Evolutionary conservation across 2,888 invertebrate species (phyloP), one percentile per base, ranked within the genome.

Genomic region (Rhorus exstirpatorius): DNA sequence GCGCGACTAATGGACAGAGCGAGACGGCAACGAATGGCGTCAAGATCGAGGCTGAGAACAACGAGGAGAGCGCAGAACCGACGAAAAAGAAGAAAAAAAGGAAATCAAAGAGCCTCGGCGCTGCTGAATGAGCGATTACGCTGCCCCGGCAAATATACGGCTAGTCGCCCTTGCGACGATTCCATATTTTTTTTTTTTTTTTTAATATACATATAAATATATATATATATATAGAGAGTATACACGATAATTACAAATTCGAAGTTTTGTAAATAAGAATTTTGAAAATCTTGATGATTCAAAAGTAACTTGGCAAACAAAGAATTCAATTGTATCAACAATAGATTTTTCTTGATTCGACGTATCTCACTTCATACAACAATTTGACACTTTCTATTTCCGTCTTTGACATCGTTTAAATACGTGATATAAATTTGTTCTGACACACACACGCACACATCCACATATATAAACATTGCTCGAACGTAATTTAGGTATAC

Each of bases 11-110:
- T 86, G 91, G 90, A 12, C 60, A 83, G 10, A 79, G 81, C 53
- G 86, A 80, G 17, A 85, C 82, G 49, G 38, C 41, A 0, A 68
- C 75, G 12, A 89, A 88, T 82, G 89, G 88, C 3, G 58, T 49
- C n/a, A 67, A 74, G 10, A 21, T 70, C 19, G 82, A 84, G 49
- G 31, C 86, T 88, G 86, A 83, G 17, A 85, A 83, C 41, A 89
- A 88, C 17, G 88, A 74, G 2, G 86, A 84, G 8, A 84, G 70
- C 14, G 90, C 85, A 3, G 91, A 92, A 72, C 88, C 90, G 8
- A 88, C 91, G 12, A 93, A 93, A 85, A 93, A 93, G 80, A 93
- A 93, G 84, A 93, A 93, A 88, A 93, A 93, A 84, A 93, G 91
- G 83, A 92, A 93, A 84, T 91, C 91, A 3, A 93, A 93, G 80